phyloP scores from a whole-genome alignment of 1,140 invertebrate genomes.

The Drosophila triauraria region DNA sequence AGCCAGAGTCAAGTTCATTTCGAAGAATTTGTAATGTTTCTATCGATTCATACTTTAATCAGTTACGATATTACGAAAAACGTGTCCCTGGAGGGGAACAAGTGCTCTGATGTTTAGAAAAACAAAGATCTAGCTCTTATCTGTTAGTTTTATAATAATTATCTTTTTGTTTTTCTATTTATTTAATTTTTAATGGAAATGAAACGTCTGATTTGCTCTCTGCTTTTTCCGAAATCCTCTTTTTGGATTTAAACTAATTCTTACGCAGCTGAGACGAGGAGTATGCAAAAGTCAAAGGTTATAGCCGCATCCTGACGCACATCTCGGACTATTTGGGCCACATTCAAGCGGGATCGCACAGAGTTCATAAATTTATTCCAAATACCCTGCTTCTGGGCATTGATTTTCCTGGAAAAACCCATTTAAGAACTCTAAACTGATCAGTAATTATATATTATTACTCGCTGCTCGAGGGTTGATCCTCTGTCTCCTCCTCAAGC shows the following conservation, averaged over 20 bases:
- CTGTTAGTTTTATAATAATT: no score
- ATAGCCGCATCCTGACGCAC: slow-evolving; percentile 88
- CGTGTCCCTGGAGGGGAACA: no score
- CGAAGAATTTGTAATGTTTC: no score
- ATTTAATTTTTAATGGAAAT: no score
- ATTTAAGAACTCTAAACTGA: neutral
- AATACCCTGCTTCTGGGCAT: slow-evolving; percentile 78
- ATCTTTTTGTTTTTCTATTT: no score
- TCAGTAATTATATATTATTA: slow-evolving; percentile 8
- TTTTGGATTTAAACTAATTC: slow-evolving; percentile 28
- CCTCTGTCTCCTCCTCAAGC: slow-evolving; percentile 9
- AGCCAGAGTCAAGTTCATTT: no score
- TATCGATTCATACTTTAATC: no score
- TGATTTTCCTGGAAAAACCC: slow-evolving; percentile 35
- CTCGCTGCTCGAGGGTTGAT: slow-evolving; percentile 38
- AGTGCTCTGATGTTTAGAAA: no score
- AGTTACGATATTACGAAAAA: no score
- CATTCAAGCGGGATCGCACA: slow-evolving; percentile 88
- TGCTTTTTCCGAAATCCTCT: no score
- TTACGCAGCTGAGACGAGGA: slow-evolving; percentile 89
- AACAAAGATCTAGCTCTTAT: no score
- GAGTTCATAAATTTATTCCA: slow-evolving; percentile 88
- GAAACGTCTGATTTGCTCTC: no score
- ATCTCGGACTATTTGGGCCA: slow-evolving; percentile 89
- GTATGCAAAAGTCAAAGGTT: slow-evolving; percentile 91